Evolutionary conservation across 2,797 vertebrate genomes (phyloP).

Genomic region (Hoplostethus mediterraneus): DNA sequence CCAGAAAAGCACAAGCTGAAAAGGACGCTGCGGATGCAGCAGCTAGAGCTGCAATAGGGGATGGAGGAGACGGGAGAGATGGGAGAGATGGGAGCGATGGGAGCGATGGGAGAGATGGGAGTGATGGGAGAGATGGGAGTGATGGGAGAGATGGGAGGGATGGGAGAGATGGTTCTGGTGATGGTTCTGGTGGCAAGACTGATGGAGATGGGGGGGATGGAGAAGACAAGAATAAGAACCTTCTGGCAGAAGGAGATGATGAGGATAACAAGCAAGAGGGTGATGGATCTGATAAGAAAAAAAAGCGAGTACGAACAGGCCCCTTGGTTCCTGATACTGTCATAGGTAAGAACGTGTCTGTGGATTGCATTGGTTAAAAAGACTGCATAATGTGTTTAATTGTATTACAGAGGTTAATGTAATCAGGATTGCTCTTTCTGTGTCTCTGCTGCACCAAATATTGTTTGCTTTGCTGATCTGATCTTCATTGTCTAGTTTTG

Average conservation of each 20-base stretch:
- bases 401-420: not conserved
- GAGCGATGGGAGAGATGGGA: not conserved
- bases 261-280: slow-evolving; percentile 25
- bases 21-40: slow-evolving; percentile 41
- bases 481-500: not conserved
- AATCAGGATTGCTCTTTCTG: not conserved
- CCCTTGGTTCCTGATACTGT: slow-evolving; percentile 65
- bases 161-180: not conserved
- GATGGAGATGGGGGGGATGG: slow-evolving; percentile 7
- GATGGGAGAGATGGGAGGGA: not conserved
- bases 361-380: not conserved
- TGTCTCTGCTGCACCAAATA: slow-evolving; percentile 1
- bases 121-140: not conserved
- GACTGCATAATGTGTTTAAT: not conserved
- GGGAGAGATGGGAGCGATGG: slow-evolving; percentile 1
- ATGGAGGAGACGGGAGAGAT: not conserved
- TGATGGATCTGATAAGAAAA: slow-evolving; percentile 50
- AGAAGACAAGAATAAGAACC: slow-evolving; percentile 21
- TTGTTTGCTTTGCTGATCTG: not conserved
- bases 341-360: slow-evolving; percentile 64
- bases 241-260: slow-evolving; percentile 27
- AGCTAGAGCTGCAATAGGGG: slow-evolving; percentile 4
- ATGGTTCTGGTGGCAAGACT: slow-evolving; percentile 29
- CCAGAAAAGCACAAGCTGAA: slow-evolving; percentile 37
- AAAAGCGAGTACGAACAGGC: slow-evolving; percentile 54